phyloP scores from a whole-genome alignment of 2,888 invertebrate species.

The Plebejus melissa region DNA sequence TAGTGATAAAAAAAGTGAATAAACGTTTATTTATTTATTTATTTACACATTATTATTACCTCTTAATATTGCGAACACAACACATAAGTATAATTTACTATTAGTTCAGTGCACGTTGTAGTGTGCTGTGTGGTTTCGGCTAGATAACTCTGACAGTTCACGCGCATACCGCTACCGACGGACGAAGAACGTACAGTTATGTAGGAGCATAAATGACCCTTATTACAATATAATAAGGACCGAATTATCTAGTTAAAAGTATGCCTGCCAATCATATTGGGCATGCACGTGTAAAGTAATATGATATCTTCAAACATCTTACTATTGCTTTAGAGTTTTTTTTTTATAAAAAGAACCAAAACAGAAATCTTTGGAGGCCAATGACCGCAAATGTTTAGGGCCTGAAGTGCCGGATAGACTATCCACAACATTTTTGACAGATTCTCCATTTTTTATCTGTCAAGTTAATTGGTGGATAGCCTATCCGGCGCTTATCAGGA shows the following conservation, averaged over 20 bases:
- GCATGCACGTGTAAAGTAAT: conserved; percentile 39
- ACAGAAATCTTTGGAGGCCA: background rate
- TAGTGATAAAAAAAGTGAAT: too few species aligned
- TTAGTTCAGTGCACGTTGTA: conserved; percentile 20
- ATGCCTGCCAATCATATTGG: conserved; percentile 42
- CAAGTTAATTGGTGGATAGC: too few species aligned
- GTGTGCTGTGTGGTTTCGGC: conserved; percentile 34
- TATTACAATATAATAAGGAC: conserved; percentile 30
- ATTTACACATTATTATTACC: too few species aligned
- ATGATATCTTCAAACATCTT: conserved; percentile 34
- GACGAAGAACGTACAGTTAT: conserved; percentile 18
- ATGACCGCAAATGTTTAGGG: background rate
- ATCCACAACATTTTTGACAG: too few species aligned
- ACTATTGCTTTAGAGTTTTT: background rate
- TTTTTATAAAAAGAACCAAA: background rate
- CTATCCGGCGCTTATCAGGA: too few species aligned
- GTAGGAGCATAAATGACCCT: conserved; percentile 25
- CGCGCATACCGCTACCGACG: conserved; percentile 61
- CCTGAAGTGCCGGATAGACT: too few species aligned
- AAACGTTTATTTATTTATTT: too few species aligned
- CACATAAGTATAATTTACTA: background rate
- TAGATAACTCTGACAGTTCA: conserved; percentile 61
- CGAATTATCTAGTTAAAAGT: conserved; percentile 32
- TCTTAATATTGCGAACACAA: too few species aligned
- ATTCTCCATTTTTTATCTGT: background rate